These are phyloP conservation scores for Amphiura filiformis DNA, from an alignment of 35 echinoderm and acorn worm genomes.

Conservation along the genomic window DNA sequence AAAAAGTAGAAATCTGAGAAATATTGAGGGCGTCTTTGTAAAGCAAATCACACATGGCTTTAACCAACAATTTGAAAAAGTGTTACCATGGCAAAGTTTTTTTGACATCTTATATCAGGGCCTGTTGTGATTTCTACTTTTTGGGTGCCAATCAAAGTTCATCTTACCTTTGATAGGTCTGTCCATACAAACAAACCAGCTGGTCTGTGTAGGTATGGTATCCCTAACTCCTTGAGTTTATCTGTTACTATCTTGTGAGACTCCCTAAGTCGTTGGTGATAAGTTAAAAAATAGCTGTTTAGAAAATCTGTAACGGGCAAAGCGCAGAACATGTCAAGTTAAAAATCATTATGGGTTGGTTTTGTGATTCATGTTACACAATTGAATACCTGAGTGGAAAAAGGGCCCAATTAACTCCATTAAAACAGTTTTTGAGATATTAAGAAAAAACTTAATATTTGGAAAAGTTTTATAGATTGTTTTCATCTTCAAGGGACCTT, in stretches of 20 bases:
- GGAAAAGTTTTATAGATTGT: too few relatives aligned
- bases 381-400: too few relatives aligned
- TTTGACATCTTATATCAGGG: background rate
- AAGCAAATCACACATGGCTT: too few relatives aligned
- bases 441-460: too few relatives aligned
- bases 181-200: constrained; percentile 17
- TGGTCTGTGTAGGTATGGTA: constrained; percentile 30
- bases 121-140: background rate
- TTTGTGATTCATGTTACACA: too few relatives aligned
- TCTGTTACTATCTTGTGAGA: constrained; percentile 9
- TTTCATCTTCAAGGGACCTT: too few relatives aligned
- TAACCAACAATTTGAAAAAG: background rate
- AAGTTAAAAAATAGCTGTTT: constrained; percentile 9
- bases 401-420: too few relatives aligned
- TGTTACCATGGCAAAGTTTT: background rate
- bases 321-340: too few relatives aligned
- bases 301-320: constrained; percentile 30
- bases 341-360: too few relatives aligned
- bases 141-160: background rate
- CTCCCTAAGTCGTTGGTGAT: constrained; percentile 25
- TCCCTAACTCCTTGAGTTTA: constrained; percentile 17
- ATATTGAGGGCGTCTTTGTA: too few relatives aligned
- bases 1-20: too few relatives aligned
- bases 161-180: constrained; percentile 37
- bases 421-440: too few relatives aligned